These are phyloP conservation scores for Trichechus manatus DNA, from an alignment of 2,113 vertebrate species.

Conservation along the genomic window DNA sequence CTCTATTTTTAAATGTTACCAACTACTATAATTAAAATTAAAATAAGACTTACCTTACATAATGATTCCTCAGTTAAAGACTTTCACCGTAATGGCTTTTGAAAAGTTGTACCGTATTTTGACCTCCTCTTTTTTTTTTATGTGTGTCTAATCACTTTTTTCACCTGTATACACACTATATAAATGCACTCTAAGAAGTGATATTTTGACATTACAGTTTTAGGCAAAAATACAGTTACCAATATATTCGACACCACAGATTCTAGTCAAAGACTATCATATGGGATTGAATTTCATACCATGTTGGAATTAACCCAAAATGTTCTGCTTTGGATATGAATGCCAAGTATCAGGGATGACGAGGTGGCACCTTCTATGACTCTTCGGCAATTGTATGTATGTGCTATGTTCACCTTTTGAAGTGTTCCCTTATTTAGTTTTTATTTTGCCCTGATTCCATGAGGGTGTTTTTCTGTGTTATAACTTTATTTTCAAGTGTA, in stretches of 20 bases:
- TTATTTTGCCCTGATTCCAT: conserved; percentile 33
- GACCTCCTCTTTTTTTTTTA: not conserved
- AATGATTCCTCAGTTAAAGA: not conserved
- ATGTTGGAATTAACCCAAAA: not conserved
- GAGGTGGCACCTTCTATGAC: not conserved
- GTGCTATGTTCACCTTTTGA: not conserved
- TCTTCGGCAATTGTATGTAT: not conserved
- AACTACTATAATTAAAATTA: no score
- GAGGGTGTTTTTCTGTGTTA: conserved; percentile 51
- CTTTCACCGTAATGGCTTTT: conserved; percentile 13
- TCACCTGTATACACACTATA: not conserved
- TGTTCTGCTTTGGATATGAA: not conserved
- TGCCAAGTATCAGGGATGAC: not conserved
- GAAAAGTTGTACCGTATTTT: not conserved
- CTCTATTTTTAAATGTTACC: conserved; percentile 9
- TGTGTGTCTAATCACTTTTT: not conserved
- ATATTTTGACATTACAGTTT: not conserved
- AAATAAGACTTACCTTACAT: not conserved
- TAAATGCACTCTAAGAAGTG: not conserved
- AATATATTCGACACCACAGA: not conserved
- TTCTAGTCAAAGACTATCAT: not conserved
- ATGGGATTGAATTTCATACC: not conserved
- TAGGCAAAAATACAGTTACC: not conserved
- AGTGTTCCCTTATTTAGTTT: conserved; percentile 30
- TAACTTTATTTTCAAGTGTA: conserved; percentile 70